Conservation (phyloP, 2,888 invertebrate genomes). For the Coenonympha arcania region DNA sequence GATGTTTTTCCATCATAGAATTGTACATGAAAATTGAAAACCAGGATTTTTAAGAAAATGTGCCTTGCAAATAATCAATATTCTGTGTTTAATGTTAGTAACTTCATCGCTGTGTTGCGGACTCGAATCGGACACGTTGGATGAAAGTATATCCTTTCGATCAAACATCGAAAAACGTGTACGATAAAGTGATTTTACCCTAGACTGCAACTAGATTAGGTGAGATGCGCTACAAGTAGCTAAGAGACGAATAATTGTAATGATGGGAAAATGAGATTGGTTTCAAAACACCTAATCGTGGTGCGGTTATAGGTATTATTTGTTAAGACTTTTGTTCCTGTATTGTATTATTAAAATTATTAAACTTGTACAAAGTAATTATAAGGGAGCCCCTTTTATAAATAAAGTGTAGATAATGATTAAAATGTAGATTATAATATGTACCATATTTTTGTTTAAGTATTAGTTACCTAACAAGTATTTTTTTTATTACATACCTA, state of each 20-base stretch:
- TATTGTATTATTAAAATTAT: slow-evolving; percentile 48
- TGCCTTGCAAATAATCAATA: slow-evolving; percentile 74
- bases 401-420: slow-evolving; percentile 57
- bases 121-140: slow-evolving; percentile 27
- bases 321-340: slow-evolving; percentile 50
- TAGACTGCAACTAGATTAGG: slow-evolving; percentile 39
- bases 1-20: slow-evolving; percentile 54
- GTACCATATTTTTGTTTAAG: slow-evolving; percentile 1
- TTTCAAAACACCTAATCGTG: slow-evolving; percentile 32
- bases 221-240: slow-evolving; percentile 23
- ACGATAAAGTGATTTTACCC: slow-evolving; percentile 24
- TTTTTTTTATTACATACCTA: slow-evolving; percentile 2
- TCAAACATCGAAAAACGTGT: slow-evolving; percentile 26
- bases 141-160: slow-evolving; percentile 21
- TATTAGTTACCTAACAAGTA: slow-evolving; percentile 1
- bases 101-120: slow-evolving; percentile 54
- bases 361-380: slow-evolving; percentile 67
- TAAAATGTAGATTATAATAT: slow-evolving; percentile 10
- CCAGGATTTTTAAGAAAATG: slow-evolving; percentile 74
- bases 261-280: background rate
- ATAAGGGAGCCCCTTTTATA: slow-evolving; percentile 46
- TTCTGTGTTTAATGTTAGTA: slow-evolving; percentile 73
- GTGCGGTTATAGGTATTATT: slow-evolving; percentile 40
- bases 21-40: slow-evolving; percentile 65
- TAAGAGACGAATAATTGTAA: slow-evolving; percentile 4